phyloP scores from a whole-genome alignment of 2,113 vertebrate genomes.

The Mus pahari region DNA sequence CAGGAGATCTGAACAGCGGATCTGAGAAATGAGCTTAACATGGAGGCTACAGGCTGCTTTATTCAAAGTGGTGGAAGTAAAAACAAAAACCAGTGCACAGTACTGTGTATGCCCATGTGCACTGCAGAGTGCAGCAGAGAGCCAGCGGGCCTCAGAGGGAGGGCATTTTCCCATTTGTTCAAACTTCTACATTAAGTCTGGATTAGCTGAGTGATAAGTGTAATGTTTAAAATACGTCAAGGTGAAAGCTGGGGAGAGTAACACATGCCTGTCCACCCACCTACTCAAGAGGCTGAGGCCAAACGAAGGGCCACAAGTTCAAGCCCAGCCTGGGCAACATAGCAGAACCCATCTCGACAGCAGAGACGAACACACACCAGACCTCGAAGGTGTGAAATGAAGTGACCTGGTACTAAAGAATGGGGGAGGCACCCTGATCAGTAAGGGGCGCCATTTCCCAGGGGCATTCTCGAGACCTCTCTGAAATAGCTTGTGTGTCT shows the following conservation, averaged over 20 bases:
- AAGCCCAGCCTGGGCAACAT: neutral
- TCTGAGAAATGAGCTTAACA: conserved; percentile 30
- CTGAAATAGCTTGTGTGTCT: neutral
- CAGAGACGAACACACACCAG: neutral
- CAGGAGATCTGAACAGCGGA: neutral
- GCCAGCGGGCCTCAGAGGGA: neutral
- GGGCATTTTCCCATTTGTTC: neutral
- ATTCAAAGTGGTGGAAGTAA: neutral
- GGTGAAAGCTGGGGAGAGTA: neutral
- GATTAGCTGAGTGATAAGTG: conserved; percentile 17
- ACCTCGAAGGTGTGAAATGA: neutral
- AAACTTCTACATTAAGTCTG: neutral
- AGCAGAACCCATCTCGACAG: neutral
- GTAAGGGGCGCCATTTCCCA: neutral
- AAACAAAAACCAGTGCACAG: neutral
- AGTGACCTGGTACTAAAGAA: neutral
- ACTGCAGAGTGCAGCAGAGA: neutral
- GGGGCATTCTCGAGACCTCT: neutral
- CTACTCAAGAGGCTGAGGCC: neutral
- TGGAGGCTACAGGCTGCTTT: neutral
- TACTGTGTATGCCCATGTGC: neutral
- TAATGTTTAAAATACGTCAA: conserved; percentile 45
- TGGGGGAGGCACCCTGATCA: neutral
- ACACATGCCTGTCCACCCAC: neutral
- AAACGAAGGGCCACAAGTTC: neutral